Evolutionary conservation across 1,140 invertebrate species (phyloP), one percentile per base, ranked within the genome.

Genomic region (Globodera rostochiensis): DNA sequence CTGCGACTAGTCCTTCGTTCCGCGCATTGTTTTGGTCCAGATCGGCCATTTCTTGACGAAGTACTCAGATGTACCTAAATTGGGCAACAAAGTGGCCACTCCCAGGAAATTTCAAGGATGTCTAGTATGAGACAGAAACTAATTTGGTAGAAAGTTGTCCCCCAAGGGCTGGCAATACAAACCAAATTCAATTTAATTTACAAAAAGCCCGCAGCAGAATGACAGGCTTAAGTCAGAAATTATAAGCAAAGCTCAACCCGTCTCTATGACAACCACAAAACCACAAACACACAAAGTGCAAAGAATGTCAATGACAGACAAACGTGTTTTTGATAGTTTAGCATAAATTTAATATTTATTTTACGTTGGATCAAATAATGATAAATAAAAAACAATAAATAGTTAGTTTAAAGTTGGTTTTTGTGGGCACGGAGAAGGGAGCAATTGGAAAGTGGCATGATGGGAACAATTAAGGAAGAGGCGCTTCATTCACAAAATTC

Each of bases 11-110:
- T 50, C 25, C 69, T 49, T 77, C 15, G 21, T 77, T 57, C 36
- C 73, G 60, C 47, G 57, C 47, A 74, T 80, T 75, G 45, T 75
- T 79, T 67, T 64, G 11, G n/a, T 69, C 64, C 73, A 69, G 47
- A 25, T 81, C 73, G 5, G 73, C 46, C 74, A 81, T 76, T 19
- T 64, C 19, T 53, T 36, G 7, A 53, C 50, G 11, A 1, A 8
- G 13, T 64, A 19, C 57, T 64, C n/a, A 13, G 11, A 19, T 5
- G 11, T 13, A 19, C 57, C 50, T 53, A 53, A 6, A 53, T 53
- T 13, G 11, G 50, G 50, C 50, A 53, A 53, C 11, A 53, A 1
- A 9, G 50, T 53, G 50, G 11, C 50, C 50, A 53, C 5, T 53
- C 11, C 50, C 50, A 36, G 36, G 36, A 36, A 36, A 36, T 36